Conservation (phyloP, 2,888 invertebrate genomes). For the Fragum whitleyi region DNA sequence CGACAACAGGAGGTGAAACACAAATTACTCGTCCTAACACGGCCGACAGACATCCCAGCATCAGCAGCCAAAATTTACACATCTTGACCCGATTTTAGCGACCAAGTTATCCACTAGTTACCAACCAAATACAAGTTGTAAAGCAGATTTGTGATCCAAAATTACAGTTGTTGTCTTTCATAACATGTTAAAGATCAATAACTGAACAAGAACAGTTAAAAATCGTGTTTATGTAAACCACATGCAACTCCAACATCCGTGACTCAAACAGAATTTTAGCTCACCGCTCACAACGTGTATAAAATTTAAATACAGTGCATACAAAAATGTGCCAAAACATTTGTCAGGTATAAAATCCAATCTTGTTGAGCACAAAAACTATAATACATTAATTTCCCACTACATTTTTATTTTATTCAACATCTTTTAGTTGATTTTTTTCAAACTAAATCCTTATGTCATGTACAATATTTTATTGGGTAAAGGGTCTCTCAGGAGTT, state of each 20-base stretch:
- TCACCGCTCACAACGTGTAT: slow-evolving; percentile 8
- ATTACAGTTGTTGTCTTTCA: background rate
- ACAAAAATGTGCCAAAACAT: background rate
- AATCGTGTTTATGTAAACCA: slow-evolving; percentile 8
- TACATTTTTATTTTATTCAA: too few species aligned
- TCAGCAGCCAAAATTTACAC: slow-evolving; percentile 1
- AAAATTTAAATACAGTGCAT: background rate
- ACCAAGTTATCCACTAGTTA: background rate
- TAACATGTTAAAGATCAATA: background rate
- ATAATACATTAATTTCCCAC: too few species aligned
- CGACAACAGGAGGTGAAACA: slow-evolving; percentile 8
- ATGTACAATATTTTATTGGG: too few species aligned
- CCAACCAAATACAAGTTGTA: too few species aligned
- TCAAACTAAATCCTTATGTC: too few species aligned
- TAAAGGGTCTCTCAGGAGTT: too few species aligned
- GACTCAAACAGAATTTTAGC: background rate
- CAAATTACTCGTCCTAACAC: background rate
- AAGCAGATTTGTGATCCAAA: too few species aligned
- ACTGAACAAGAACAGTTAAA: background rate
- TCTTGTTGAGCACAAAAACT: too few species aligned
- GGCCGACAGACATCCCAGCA: background rate
- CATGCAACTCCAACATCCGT: background rate
- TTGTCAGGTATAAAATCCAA: too few species aligned
- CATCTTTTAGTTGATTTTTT: too few species aligned
- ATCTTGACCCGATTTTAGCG: background rate